Evolutionary conservation across 2,888 invertebrate species (phyloP), one percentile per base, ranked within the genome.

Genomic region (Panorpa germanica): DNA sequence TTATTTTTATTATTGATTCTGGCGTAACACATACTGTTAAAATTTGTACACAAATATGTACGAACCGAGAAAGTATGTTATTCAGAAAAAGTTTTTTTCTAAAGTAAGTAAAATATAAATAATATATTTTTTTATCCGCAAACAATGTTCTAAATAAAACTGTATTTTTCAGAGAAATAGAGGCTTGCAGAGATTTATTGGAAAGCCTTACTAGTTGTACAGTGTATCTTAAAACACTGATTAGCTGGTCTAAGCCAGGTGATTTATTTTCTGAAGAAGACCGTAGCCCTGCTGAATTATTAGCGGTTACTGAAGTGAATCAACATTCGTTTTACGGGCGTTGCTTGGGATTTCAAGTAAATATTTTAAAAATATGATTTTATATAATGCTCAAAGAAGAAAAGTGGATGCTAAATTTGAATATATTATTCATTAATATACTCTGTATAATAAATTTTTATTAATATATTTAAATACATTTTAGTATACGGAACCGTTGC

Each of bases 261-360:
- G 68, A 67, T 37, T 55, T 93, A 20, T 88, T 91, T 47, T 72
- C 77, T 1, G 58, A 65, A 1, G 69, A 75, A 24, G 57, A 65
- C 2, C 59, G 67, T 1, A 71, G 75, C 38, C 66, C 76, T 1
- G 71, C 78, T 0, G 71, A 80, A 39, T 78, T 82, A 41, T 53
- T 93, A 16, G 73, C 81, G 4, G 80, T 82, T 41, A 71, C 70
- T 32, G 75, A 77, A 40, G 71, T 95, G 33, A 85, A 90, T 58
- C 86, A 88, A 52, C 83, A 85, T 55, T 82, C 82, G 45, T 96
- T 95, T 53, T 95, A 91, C 55, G 95, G 93, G n/a, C 63, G 91
- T 39, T 80, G 81, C 48, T 59, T 91, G 37, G 95, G 90, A 9
- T 93, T 95, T 59, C 93, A 95, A 67, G 85, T 85, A 53, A 46